Evolutionary conservation across 2,888 invertebrate genomes (phyloP).

Genomic region (Thera britannica): DNA sequence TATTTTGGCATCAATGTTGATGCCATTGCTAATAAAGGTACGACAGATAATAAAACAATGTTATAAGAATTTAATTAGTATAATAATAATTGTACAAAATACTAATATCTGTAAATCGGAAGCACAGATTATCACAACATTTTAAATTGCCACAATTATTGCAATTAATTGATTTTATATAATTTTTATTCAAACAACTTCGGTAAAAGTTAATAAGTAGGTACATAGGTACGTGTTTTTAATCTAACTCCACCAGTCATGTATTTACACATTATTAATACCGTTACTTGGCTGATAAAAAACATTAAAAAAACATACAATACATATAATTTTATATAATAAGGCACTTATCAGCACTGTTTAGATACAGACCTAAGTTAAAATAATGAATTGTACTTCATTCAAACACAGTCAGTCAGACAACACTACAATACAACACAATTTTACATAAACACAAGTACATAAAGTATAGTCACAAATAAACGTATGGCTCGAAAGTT

Average conservation of each 20-base stretch:
- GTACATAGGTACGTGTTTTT: not conserved
- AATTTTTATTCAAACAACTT: constrained; percentile 1
- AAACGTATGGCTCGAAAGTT: not conserved
- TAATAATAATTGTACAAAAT: constrained; percentile 17
- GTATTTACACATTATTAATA: not conserved
- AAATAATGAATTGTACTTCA: constrained; percentile 27
- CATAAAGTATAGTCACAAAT: not conserved
- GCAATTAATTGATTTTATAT: constrained; percentile 7
- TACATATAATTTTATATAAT: not conserved
- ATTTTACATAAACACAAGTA: too few species aligned
- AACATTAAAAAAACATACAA: not conserved
- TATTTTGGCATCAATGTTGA: too few species aligned
- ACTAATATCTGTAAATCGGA: constrained; percentile 47
- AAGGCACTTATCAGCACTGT: constrained; percentile 8
- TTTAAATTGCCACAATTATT: constrained; percentile 49
- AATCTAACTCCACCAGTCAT: not conserved
- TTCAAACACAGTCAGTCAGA: constrained; percentile 37
- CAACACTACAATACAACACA: constrained; percentile 27
- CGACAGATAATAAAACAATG: constrained; percentile 42
- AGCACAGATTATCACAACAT: constrained; percentile 59
- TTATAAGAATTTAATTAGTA: constrained; percentile 8
- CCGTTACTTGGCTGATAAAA: constrained; percentile 2
- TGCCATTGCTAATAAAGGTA: too few species aligned
- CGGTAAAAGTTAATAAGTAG: not conserved
- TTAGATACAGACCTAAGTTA: not conserved